These are phyloP conservation scores for Busseola fusca DNA, from an alignment of 2,888 invertebrate genomes.

Conservation along the genomic window DNA sequence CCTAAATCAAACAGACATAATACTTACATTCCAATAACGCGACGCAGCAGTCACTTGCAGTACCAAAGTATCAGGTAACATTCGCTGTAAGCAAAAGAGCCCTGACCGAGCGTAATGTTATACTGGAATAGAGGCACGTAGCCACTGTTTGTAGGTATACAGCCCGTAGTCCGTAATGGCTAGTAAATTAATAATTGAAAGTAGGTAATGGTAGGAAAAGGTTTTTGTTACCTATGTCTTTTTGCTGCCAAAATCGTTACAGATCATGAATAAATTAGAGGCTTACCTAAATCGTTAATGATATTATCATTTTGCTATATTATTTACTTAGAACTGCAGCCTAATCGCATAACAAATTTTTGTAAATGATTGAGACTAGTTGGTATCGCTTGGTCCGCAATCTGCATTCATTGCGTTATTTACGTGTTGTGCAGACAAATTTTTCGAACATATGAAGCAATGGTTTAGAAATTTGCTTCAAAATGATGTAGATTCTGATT, in stretches of 20 bases:
- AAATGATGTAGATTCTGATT: too few species aligned
- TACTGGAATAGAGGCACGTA: constrained; percentile 48
- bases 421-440: too few species aligned
- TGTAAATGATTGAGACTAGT: too few species aligned
- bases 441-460: too few species aligned
- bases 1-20: constrained; percentile 8
- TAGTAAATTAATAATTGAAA: constrained; percentile 34
- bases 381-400: too few species aligned
- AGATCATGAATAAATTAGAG: constrained; percentile 13
- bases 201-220: not conserved
- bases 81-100: constrained; percentile 21
- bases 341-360: too few species aligned
- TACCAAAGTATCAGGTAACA: constrained; percentile 44
- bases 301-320: not conserved
- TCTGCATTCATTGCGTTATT: too few species aligned
- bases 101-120: constrained; percentile 54
- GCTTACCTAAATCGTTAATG: not conserved
- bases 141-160: constrained; percentile 17
- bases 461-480: too few species aligned
- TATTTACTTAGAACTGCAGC: not conserved
- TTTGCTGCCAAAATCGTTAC: constrained; percentile 9
- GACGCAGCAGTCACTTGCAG: constrained; percentile 1
- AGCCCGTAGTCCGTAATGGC: constrained; percentile 3
- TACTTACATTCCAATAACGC: constrained; percentile 29
- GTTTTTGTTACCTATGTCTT: not conserved